Conservation (phyloP, 2,797 vertebrate genomes). For the Halcyon leucocephala region DNA sequence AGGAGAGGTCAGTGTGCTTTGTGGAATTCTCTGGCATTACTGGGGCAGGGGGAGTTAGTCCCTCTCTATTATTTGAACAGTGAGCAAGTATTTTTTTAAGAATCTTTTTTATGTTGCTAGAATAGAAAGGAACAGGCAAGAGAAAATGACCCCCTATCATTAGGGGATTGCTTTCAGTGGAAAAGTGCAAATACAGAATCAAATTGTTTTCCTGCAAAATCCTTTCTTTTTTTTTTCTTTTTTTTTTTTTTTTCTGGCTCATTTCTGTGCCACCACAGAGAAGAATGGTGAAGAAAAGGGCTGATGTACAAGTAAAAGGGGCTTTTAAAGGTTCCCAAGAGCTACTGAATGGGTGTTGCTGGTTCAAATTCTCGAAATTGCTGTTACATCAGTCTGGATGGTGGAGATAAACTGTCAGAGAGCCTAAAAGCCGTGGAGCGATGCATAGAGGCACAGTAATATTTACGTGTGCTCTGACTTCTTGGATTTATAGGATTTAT, state of each 20-base stretch:
- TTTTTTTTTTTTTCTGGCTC: not conserved
- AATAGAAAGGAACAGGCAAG: slow-evolving; percentile 26
- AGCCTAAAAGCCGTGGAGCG: not conserved
- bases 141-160: slow-evolving; percentile 28
- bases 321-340: slow-evolving; percentile 22
- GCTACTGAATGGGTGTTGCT: not conserved
- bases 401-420: not conserved
- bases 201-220: slow-evolving; percentile 8
- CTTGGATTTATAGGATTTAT: not conserved
- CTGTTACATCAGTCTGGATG: not conserved
- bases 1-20: slow-evolving; percentile 52
- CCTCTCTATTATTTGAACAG: slow-evolving; percentile 35
- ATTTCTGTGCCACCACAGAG: not conserved
- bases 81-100: not conserved
- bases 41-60: slow-evolving; percentile 6
- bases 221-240: not conserved
- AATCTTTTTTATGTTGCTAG: not conserved
- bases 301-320: not conserved
- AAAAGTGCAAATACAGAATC: slow-evolving; percentile 31
- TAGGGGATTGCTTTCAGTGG: not conserved
- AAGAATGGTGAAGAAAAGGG: slow-evolving; percentile 19
- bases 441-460: not conserved
- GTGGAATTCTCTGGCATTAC: slow-evolving; percentile 46
- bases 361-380: not conserved
- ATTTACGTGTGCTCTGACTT: not conserved